These are phyloP conservation scores for Scaptomyza flava DNA, from an alignment of 2,888 invertebrate species.

Conservation along the genomic window DNA sequence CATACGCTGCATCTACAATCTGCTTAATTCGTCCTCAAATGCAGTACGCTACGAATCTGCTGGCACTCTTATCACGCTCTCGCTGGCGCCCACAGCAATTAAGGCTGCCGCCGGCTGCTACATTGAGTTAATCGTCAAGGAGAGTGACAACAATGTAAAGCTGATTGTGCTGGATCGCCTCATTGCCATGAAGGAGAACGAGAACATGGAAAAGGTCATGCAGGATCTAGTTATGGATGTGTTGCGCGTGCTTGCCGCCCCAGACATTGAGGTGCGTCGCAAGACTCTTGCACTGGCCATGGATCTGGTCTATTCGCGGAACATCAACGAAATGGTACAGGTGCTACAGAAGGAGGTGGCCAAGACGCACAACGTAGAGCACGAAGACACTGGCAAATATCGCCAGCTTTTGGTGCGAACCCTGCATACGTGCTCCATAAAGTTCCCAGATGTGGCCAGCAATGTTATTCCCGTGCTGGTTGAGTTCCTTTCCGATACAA, in stretches of 20 bases:
- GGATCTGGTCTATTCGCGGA: constrained; percentile 95
- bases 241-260: constrained; percentile 94
- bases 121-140: constrained; percentile 99
- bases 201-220: constrained; percentile 93
- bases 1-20: constrained; percentile 98
- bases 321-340: constrained; percentile 97
- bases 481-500: constrained; percentile 95
- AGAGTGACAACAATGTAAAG: constrained; percentile 99
- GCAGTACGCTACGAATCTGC: constrained; percentile 99
- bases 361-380: constrained; percentile 94
- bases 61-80: constrained; percentile 98
- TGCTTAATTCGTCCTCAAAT: constrained; percentile 96
- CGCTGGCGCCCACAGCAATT: constrained; percentile 98
- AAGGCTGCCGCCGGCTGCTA: constrained; percentile 99
- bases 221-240: constrained; percentile 98
- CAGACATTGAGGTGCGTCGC: constrained; percentile 96
- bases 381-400: constrained; percentile 98
- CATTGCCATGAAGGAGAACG: constrained; percentile 93
- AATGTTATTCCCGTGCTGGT: constrained; percentile 97
- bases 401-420: constrained; percentile 97
- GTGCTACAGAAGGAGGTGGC: constrained; percentile 96
- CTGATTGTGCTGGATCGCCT: constrained; percentile 98
- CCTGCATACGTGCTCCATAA: constrained; percentile 96
- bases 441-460: constrained; percentile 97
- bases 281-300: constrained; percentile 94